These are phyloP conservation scores for Strigops habroptila DNA, from an alignment of 2,113 vertebrate species.

Conservation along the genomic window DNA sequence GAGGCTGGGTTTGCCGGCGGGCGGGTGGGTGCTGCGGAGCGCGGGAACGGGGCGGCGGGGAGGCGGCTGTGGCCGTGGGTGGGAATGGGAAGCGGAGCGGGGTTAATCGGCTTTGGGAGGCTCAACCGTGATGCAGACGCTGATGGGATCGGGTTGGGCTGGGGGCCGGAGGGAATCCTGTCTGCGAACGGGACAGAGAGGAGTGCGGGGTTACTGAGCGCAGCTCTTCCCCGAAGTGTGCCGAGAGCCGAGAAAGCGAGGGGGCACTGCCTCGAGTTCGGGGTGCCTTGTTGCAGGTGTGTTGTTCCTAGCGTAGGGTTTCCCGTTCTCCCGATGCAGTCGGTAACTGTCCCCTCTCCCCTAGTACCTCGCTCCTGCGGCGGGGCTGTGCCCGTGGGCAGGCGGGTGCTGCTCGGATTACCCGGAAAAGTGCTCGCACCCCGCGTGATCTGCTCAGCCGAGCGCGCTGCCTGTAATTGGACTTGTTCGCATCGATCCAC, in stretches of 20 bases:
- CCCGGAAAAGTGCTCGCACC: not conserved
- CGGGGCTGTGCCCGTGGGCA: not conserved
- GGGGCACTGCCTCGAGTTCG: not conserved
- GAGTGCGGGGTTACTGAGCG: fast-evolving
- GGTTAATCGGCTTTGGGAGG: conserved; percentile 37
- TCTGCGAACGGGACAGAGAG: not conserved
- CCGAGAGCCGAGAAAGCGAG: not conserved
- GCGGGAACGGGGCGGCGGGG: not conserved
- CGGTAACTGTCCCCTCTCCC: not conserved
- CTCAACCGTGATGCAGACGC: not conserved
- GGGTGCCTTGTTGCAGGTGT: not conserved
- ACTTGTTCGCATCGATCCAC: not conserved
- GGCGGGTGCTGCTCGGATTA: not conserved
- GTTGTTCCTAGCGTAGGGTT: not conserved
- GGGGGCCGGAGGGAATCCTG: not conserved
- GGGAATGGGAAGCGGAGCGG: not conserved
- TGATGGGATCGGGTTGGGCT: not conserved
- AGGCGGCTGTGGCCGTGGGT: not conserved
- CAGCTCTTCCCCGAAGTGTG: not conserved
- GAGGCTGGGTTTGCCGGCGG: not conserved
- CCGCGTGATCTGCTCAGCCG: not conserved
- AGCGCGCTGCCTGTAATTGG: not conserved
- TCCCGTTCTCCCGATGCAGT: fast-evolving
- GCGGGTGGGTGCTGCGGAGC: not conserved
- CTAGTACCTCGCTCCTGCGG: fast-evolving